phyloP scores from a whole-genome alignment of 2,888 invertebrate species.

The Neria commutata region DNA sequence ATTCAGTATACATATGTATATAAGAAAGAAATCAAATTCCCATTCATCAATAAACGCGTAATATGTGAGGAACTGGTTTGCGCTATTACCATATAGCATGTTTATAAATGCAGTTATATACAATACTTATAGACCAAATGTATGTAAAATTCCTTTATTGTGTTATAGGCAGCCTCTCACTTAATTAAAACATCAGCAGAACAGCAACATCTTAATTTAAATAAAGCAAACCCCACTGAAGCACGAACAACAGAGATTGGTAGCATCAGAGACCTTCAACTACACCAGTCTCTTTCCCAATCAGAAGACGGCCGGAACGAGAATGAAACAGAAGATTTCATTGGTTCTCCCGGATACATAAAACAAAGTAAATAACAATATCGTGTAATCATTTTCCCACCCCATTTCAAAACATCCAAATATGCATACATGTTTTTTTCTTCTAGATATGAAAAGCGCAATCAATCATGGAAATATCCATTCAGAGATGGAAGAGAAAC shows the following conservation, averaged over 20 bases:
- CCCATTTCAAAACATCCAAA: not conserved
- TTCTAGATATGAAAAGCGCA: slow-evolving; percentile 86
- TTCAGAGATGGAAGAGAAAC: slow-evolving; percentile 91
- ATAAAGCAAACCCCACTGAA: slow-evolving; percentile 26
- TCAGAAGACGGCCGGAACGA: not conserved
- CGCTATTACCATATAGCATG: no score
- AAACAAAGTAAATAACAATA: slow-evolving; percentile 77
- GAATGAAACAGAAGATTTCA: slow-evolving; percentile 66
- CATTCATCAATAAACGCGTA: no score
- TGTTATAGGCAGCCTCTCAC: slow-evolving; percentile 19
- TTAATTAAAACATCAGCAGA: slow-evolving; percentile 30
- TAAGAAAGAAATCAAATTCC: no score
- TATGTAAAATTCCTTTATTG: no score
- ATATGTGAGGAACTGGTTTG: no score
- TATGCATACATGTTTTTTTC: slow-evolving; percentile 14
- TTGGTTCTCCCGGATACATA: slow-evolving; percentile 89
- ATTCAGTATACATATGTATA: no score
- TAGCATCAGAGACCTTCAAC: not conserved
- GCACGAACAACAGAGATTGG: slow-evolving; percentile 13
- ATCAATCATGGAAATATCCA: slow-evolving; percentile 88
- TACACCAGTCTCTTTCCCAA: not conserved
- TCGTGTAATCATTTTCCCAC: not conserved
- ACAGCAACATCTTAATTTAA: slow-evolving; percentile 26
- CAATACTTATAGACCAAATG: no score
- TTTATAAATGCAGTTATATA: no score